Evolutionary conservation across 2,113 vertebrate species (phyloP), one percentile per base, ranked within the genome.

Genomic region (Myanophis thanlyinensis): DNA sequence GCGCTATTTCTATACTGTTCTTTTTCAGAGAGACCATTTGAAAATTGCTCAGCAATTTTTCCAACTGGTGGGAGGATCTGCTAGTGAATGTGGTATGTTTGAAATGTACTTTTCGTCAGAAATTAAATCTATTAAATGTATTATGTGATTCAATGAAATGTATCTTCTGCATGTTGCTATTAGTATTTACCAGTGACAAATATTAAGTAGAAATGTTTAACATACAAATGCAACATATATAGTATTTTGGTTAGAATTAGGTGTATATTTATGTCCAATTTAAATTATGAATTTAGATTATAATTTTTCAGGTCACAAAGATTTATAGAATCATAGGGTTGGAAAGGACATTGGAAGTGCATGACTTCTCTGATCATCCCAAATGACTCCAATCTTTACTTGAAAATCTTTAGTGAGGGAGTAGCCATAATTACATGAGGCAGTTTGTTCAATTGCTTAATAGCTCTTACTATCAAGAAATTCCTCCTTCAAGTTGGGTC

Each of bases 41-140:
- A 99, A 99, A 98, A 98, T 98, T 93, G 99, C 99, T 92, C 99
- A 99, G 95, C 98, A 99, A 96, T 99, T 99, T 96, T 99, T 99
- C 94, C 99, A 99, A 97, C 94, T 99, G 96, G 99, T 99, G 10
- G 99, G 99, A 89, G 98, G 99, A 94, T 99, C 99, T 54, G 98
- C 99, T 5, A 99, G 99, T 8, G 99, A 99, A 98, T 99, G 99
- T 47, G 99, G 99, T 99, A 98, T 48, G 96, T 97, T 89, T 94
- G 27, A 95, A 92, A 89, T 90, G 51, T 73, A 93, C 25, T 90
- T 86, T 52, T 53, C 22, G 80, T 90, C 90, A 88, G 87, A n/a
- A 92, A 56, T 85, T 46, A 48, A 84, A 92, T 51, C 93, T 40
- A 30, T 22, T 13, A 46, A 47, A 18, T 84, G 7, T 80, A 27